A percentile compares a stretch with the other conserved stretches of the same genome.
These are phyloP conservation scores for Ormyrus labotus DNA, from an alignment of 2,888 invertebrate species.

Conservation along the genomic window DNA sequence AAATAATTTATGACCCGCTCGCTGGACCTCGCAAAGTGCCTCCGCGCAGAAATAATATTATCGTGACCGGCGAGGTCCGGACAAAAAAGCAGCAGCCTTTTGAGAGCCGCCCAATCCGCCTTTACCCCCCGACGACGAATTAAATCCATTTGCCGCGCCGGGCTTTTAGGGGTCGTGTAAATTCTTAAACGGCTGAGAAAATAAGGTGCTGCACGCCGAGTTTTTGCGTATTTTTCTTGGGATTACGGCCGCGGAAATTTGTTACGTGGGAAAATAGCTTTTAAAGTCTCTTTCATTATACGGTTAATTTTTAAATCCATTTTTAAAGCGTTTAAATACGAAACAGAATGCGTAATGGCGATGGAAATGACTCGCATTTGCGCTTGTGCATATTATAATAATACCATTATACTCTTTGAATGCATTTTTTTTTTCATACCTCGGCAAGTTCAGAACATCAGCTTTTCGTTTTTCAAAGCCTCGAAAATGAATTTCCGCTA, in stretches of 20 bases:
- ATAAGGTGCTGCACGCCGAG: neutral
- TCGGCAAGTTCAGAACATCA: no score
- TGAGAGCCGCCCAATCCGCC: no score
- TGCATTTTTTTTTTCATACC: no score
- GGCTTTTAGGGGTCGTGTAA: constrained; percentile 5
- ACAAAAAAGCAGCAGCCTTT: no score
- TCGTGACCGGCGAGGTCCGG: neutral
- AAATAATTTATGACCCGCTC: constrained; percentile 35
- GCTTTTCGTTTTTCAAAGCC: no score
- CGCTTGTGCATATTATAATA: no score
- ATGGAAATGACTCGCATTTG: no score
- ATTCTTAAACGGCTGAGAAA: constrained; percentile 12
- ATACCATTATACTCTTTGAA: no score
- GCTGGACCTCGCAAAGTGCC: neutral
- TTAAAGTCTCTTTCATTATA: neutral
- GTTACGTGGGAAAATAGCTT: neutral
- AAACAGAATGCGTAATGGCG: no score
- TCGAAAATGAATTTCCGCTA: no score
- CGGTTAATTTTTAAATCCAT: neutral
- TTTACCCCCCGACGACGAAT: constrained; percentile 8
- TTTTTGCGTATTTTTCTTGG: neutral
- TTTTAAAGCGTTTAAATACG: neutral
- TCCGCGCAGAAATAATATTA: neutral
- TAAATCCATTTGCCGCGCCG: constrained; percentile 7
- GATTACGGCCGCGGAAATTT: neutral